Evolutionary conservation across 2,113 vertebrate species (phyloP).

Genomic region (Brachypteracias leptosomus): DNA sequence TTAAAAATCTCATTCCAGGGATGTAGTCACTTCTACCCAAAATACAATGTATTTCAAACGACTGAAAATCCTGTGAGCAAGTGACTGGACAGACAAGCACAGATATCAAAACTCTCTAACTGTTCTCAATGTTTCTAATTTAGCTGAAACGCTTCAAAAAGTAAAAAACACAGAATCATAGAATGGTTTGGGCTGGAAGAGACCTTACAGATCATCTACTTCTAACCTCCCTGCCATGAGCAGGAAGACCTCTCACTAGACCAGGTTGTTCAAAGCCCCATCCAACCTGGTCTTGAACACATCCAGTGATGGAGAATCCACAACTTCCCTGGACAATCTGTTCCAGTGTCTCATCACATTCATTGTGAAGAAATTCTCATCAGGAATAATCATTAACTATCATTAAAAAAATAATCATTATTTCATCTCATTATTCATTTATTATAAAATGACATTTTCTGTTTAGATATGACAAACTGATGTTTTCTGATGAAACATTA

Average conservation of each 20-base stretch:
- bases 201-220: too few relatives aligned
- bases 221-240: too few relatives aligned
- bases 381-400: too few relatives aligned
- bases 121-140: background rate
- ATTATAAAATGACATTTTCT: background rate
- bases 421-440: background rate
- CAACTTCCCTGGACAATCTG: too few relatives aligned
- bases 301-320: too few relatives aligned
- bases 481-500: background rate
- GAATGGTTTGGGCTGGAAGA: too few relatives aligned
- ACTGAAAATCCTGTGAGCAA: background rate
- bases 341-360: too few relatives aligned
- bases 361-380: too few relatives aligned
- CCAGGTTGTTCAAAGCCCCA: too few relatives aligned
- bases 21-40: background rate
- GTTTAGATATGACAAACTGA: background rate
- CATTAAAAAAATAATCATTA: background rate
- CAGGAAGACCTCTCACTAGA: too few relatives aligned
- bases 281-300: too few relatives aligned
- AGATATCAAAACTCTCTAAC: background rate
- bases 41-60: background rate
- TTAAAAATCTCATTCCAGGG: background rate
- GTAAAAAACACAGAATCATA: background rate
- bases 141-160: background rate
- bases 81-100: background rate